phyloP scores from a whole-genome alignment of 2,113 vertebrate species.

The Muntiacus muntjak region DNA sequence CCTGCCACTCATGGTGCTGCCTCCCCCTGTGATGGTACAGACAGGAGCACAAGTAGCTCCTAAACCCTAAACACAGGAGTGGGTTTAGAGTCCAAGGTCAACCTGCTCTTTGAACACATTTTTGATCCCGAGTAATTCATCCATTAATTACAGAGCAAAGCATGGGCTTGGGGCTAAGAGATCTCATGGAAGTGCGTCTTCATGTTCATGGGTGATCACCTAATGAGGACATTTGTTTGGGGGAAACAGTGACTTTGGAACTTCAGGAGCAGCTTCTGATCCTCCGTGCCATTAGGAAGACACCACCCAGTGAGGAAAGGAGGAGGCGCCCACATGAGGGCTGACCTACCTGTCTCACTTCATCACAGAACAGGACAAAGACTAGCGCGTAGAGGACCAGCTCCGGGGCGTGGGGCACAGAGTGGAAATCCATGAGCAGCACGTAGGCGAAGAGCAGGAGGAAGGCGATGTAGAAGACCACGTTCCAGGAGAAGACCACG shows the following conservation, averaged over 20 bases:
- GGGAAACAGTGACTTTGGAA: neutral
- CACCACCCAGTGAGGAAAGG: fast-evolving
- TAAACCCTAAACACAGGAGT: fast-evolving
- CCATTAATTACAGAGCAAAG: neutral
- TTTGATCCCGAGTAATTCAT: neutral
- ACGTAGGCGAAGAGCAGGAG: conserved; percentile 93
- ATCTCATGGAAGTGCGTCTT: fast-evolving
- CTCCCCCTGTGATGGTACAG: fast-evolving
- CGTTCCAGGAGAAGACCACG: conserved; percentile 97
- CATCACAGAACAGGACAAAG: conserved; percentile 91
- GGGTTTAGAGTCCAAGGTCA: neutral
- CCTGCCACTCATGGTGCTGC: fast-evolving
- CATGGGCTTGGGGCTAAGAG: fast-evolving
- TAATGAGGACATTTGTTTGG: fast-evolving
- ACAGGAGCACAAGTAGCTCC: neutral
- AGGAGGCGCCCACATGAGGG: fast-evolving
- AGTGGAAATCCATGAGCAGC: conserved; percentile 94
- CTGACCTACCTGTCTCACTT: conserved; percentile 92
- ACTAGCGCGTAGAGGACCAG: conserved; percentile 92
- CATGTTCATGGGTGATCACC: fast-evolving
- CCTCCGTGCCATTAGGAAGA: fast-evolving
- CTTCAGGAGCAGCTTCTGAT: neutral
- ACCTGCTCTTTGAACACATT: neutral
- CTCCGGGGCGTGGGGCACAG: conserved; percentile 85
- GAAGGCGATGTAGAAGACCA: conserved; percentile 95